Evolutionary conservation across 2,113 vertebrate species (phyloP), one percentile per base, ranked within the genome.

Genomic region (Anthoscopus minutus): DNA sequence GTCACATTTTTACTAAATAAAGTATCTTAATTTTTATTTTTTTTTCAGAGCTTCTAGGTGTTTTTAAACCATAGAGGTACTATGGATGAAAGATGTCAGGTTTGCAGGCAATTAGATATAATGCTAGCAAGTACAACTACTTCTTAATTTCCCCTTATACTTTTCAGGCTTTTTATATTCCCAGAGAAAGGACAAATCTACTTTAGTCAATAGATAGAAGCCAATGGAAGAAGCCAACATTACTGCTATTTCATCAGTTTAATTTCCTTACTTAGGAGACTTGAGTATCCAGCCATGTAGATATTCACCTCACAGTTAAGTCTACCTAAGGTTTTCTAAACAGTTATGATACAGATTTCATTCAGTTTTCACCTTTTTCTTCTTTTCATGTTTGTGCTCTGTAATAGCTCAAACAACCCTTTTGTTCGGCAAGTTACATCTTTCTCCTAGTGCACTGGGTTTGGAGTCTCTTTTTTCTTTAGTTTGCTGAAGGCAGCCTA

Each of bases 51-150:
- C 13, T 91, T 79, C 24, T 86, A 69, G 42, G 20, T 80, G 10
- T 77, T 5, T 77, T 94, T 91, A 91, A 89, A 82, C 27, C 42
- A 14, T 47, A 28, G 14, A 35, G 23, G 40, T 91, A 82, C 15
- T n/a, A 27, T 72, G 38, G 33, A 72, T 89, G 48, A 92, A 95
- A 85, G 50, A 77, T 56, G 18, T 35, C 27, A 86, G 42, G 9
- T 95, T 88, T 93, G 33, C 58, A 88, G 51, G 24, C 74, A 83
- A 74, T 93, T 91, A 92, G 50, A 74, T 78, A 88, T 60, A 94
- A 71, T 92, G 28, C 7, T 42, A 70, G 19, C 44, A 93, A 91
- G 38, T 91, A 53, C 38, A 88, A 70, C 66, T 80, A 62, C 54
- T 85, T 85, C 79, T 88, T 80, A 66, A 88, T 90, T 86, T 94